Percentiles rank a stretch among this genome's conserved stretches.
These are phyloP conservation scores for Phalera bucephala DNA, from an alignment of 2,888 invertebrate species.

Conservation along the genomic window DNA sequence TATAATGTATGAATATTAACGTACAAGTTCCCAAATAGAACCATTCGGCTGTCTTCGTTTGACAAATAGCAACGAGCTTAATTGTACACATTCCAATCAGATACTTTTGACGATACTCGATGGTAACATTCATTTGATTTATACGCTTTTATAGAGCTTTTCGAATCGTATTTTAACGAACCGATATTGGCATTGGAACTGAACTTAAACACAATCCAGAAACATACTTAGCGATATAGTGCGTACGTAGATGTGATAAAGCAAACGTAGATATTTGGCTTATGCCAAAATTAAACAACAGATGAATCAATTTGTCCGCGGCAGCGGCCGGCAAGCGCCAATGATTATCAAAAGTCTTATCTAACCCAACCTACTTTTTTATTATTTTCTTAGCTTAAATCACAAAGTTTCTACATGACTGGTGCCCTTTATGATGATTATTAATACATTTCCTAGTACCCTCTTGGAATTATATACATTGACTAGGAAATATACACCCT, in stretches of 20 bases:
- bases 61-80: conserved; percentile 12
- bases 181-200: neutral
- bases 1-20: conserved; percentile 72
- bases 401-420: too few relatives aligned
- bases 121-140: conserved; percentile 6
- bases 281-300: too few relatives aligned
- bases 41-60: conserved; percentile 35
- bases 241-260: neutral
- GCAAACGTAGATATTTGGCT: too few relatives aligned
- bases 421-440: too few relatives aligned
- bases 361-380: too few relatives aligned
- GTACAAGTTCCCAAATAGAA: conserved; percentile 45
- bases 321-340: too few relatives aligned
- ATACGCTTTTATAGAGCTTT: conserved; percentile 2
- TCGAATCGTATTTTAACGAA: neutral
- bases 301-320: too few relatives aligned
- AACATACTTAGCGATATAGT: neutral
- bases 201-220: neutral
- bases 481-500: too few relatives aligned
- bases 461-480: too few relatives aligned
- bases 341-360: too few relatives aligned
- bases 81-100: conserved; percentile 15
- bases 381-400: too few relatives aligned
- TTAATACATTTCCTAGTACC: too few relatives aligned
- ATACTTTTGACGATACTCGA: conserved; percentile 3